Base-by-base conservation (phyloP, 1,140 invertebrate species). In the Drosophila watanabei region DNA sequence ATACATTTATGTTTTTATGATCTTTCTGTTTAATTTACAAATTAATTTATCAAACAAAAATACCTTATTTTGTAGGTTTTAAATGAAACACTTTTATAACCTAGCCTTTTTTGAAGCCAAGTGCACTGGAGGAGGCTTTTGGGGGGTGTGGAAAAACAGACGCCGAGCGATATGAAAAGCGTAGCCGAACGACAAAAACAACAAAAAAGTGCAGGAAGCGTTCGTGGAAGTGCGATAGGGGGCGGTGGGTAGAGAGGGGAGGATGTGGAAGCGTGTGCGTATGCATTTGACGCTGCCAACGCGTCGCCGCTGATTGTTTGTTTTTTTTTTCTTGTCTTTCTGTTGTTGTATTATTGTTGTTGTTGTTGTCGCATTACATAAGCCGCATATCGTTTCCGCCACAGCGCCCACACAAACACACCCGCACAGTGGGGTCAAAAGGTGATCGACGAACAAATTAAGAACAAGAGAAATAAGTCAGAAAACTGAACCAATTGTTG, bases 381-480 rank as follows among this genome's bases (percentile, higher is more conserved):
- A 87, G 84, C 69, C 59, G 64, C 75, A 70, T 84, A 69, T 80
- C 86, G 75, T 76, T 90, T 86, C 75, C 86, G 75, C 80, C 86
- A 89, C 64, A 80, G 82, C 63, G 79, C 75, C 63, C 82, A 77
- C 69, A 71, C 75, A 73, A 59, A 52, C 51, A 63, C 77, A 64
- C 39, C 48, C 66, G 63, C 62, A 80, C 77, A 79, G 77, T 79
- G 76, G 59, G 59, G 60, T 49, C 54, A 30, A 54, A 48, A 43
- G 43, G 62, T 51, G 54, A 70, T 73, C 68, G 35, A 14, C 18
- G 4, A 35, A 30, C 10, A 51, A 41, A 71, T 57, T 9, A 49
- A 16, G 10, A 18, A 13, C 37, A 33, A 39, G 11, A 20, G 0
- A 2, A 30, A 33, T 3, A 16, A n/a, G 0, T 4, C 4, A 45